Base-by-base conservation (phyloP, 2,888 invertebrate genomes). In the Melinaea marsaeus region DNA sequence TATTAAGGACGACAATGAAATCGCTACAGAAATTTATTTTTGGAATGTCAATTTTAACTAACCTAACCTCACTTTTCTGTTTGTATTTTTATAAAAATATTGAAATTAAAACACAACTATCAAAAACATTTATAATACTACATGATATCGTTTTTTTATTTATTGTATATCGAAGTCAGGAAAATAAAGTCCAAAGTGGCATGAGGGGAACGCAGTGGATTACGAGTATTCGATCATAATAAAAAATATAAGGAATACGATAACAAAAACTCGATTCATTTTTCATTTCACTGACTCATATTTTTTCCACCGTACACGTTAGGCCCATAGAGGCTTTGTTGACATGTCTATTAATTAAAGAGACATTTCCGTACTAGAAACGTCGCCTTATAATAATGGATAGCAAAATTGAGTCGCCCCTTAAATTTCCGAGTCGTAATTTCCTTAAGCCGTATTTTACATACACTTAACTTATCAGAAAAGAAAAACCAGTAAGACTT, bases 341-440 rank as follows among this genome's bases (percentile, higher is more conserved):
- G 65, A 66, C 65, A 66, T 58, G 60, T 63, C 60, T 66, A 66
- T 66, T 66, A 66, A 66, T 66, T 66, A 63, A 61, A 55, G 57
- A 45, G 46, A 57, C 42, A 45, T 61, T 57, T 48, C 48, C 42
- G 51, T 57, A 59, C 33, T 33, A 13, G 57, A 63, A 48, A 58
- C 13, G 35, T 63, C 3, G 51, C 42, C 42, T 46, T 45, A 45
- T 7, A 33, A 11, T 22, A 33, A n/a, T 45, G 46, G 32, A 32
- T 42, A 13, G 22, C 11, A 6, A 42, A 45, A 37, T 57, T 57
- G 46, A 57, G 57, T 32, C 46, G 46, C 42, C 6, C 9, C 9
- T 6, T 9, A 42, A 42, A 42, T 42, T 42, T 42, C 42, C 42
- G 42, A 42, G 42, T 42, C 9, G 42, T 42, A 42, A 42, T 42